Conservation (phyloP, 2,113 vertebrate genomes). For the Heterotilapia buettikoferi region DNA sequence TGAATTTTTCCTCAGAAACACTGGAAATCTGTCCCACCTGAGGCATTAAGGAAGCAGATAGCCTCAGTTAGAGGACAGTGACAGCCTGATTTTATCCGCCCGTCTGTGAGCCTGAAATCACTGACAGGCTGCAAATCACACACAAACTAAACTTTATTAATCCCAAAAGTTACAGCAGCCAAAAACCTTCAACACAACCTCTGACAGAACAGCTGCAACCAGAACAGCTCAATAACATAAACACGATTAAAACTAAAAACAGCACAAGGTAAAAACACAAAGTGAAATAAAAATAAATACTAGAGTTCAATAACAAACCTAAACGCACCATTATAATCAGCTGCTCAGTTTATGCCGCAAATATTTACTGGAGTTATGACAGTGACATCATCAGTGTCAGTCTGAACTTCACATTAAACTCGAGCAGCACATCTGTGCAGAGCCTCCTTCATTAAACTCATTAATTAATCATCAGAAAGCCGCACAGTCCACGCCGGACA, state of each 20-base stretch:
- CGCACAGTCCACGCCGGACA: background rate
- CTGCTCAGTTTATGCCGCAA: background rate
- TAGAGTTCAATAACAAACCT: background rate
- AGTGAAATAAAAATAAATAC: background rate
- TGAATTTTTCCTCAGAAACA: background rate
- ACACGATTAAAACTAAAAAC: rapidly evolving
- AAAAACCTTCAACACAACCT: background rate
- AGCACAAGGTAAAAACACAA: background rate
- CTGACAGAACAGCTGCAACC: background rate
- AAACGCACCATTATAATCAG: rapidly evolving
- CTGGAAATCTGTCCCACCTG: background rate
- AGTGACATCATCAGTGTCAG: rapidly evolving
- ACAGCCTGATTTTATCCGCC: background rate
- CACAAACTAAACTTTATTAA: background rate
- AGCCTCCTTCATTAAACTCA: background rate
- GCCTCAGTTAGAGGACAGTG: background rate
- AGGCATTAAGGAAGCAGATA: rapidly evolving
- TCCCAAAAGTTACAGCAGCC: background rate
- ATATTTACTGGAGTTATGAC: background rate
- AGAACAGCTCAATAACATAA: background rate
- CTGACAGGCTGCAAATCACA: background rate
- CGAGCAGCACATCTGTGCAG: background rate
- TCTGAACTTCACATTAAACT: background rate
- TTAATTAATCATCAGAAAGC: background rate
- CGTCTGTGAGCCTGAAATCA: background rate